These are phyloP conservation scores for Sipunculus nudus DNA, from an alignment of 2,888 invertebrate genomes.

Conservation along the genomic window DNA sequence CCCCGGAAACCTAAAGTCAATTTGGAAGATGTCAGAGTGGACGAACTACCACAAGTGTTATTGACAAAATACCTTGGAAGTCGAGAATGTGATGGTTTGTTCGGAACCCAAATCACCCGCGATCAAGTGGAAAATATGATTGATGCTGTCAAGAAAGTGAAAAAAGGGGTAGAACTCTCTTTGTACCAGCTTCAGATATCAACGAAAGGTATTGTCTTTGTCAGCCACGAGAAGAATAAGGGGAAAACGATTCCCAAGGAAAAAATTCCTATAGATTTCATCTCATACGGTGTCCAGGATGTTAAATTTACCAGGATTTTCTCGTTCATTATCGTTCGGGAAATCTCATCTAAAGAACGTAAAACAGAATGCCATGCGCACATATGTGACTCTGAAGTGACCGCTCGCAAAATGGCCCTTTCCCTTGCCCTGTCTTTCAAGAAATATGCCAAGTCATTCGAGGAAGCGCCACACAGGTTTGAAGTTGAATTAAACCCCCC, in stretches of 20 bases:
- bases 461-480: slow-evolving; percentile 32
- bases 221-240: slow-evolving; percentile 52
- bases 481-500: slow-evolving; percentile 29
- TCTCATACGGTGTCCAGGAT: slow-evolving; percentile 66
- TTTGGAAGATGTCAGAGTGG: slow-evolving; percentile 53
- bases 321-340: slow-evolving; percentile 62
- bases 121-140: slow-evolving; percentile 62
- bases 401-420: slow-evolving; percentile 32
- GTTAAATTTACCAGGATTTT: slow-evolving; percentile 62
- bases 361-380: slow-evolving; percentile 61
- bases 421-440: slow-evolving; percentile 36
- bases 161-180: slow-evolving; percentile 55
- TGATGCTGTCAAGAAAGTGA: slow-evolving; percentile 47
- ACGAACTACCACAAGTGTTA: slow-evolving; percentile 62
- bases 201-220: slow-evolving; percentile 52
- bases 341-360: slow-evolving; percentile 53
- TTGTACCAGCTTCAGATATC: slow-evolving; percentile 58
- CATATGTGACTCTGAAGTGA: slow-evolving; percentile 49
- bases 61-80: slow-evolving; percentile 64
- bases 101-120: slow-evolving; percentile 59
- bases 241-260: slow-evolving; percentile 44
- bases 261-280: slow-evolving; percentile 60
- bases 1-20: no score
- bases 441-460: slow-evolving; percentile 23
- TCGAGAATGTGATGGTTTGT: slow-evolving; percentile 53